phyloP scores from a whole-genome alignment of 2,797 vertebrate species.

The Mormyrops boulengeri region DNA sequence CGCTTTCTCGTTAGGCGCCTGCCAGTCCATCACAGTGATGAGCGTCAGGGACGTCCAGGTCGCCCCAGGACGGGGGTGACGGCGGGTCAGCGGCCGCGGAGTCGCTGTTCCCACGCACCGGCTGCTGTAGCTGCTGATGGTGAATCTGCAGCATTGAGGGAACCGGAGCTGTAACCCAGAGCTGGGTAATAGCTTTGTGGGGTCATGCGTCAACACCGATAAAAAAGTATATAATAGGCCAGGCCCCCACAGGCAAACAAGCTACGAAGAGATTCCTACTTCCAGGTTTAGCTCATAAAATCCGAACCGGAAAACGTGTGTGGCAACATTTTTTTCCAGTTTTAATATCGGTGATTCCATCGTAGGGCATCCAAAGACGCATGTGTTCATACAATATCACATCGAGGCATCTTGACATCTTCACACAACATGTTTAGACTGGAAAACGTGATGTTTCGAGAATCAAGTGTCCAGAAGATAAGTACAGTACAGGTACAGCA shows the following conservation, averaged over 20 bases:
- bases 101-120: neutral
- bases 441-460: neutral
- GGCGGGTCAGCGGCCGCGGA: neutral
- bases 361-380: neutral
- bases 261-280: neutral
- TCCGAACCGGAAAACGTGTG: neutral
- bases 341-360: neutral
- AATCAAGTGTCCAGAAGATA: neutral
- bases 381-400: neutral
- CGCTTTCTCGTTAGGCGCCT: neutral
- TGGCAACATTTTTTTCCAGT: neutral
- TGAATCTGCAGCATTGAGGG: neutral
- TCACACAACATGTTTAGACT: neutral
- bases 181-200: neutral
- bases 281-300: neutral
- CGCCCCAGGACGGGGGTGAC: neutral
- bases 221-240: neutral
- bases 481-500: neutral
- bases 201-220: neutral
- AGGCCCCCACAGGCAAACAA: neutral
- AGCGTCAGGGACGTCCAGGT: neutral
- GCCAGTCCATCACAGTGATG: neutral
- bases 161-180: neutral
- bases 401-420: neutral
- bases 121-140: neutral